Evolutionary conservation across 2,888 invertebrate species (phyloP), one percentile per base, ranked within the genome.

Genomic region (Physocephala rufipes): DNA sequence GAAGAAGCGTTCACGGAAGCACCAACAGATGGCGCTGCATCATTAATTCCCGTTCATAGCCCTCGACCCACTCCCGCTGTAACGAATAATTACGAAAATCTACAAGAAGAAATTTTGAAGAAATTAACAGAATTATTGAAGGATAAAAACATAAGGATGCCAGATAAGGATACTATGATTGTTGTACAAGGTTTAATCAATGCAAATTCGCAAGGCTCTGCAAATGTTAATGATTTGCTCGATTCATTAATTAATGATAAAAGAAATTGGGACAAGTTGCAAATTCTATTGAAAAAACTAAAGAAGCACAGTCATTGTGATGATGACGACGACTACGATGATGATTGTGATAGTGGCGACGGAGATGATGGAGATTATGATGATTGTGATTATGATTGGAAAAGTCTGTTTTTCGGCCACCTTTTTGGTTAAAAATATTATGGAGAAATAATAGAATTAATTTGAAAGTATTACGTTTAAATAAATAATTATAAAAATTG

Each of bases 301-400:
- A 13, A 58, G 58, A 24, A 55, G 55, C 24, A 55, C 55, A n/a
- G n/a, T n/a, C n/a, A n/a, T n/a, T n/a, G n/a, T n/a, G 55, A 55
- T n/a, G 21, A 55, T 55, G 55, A 45, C 15, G 45, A 45, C 15
- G 45, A 45, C 45, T 9, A 55, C 7, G 51, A 51, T 51, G 16
- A 51, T n/a, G 55, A 55, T 24, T 55, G 24, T 5, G n/a, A n/a
- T n/a, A n/a, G n/a, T n/a, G 36, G 36, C 4, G 36, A 36, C 9
- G 36, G 9, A 7, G 36, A 36, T 36, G 36, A 36, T 36, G 4
- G 5, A 9, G 9, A 36, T 36, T 4, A 36, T 36, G 4, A 4
- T 9, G 9, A 36, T 36, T 4, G 36, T 4, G 36, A 36, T 36
- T 4, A 36, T 36, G 36, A 36, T 36, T 36, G 36, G 36, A 9